Evolutionary conservation across 2,888 invertebrate species (phyloP), one percentile per base, ranked within the genome.

Genomic region (Stramonita haemastoma): DNA sequence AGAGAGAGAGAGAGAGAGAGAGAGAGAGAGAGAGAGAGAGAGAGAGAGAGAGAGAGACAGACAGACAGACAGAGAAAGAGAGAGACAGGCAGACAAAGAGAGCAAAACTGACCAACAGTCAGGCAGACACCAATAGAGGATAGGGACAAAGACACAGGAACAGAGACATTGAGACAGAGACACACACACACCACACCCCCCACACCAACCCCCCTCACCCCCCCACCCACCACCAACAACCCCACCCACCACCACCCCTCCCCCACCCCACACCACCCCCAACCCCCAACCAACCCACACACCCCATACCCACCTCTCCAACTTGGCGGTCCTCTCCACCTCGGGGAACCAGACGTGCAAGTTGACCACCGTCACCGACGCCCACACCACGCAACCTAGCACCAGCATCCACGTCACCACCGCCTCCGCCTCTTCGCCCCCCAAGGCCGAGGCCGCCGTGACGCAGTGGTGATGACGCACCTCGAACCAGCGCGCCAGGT

Each of bases 321-420:
- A 98, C 46, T 98, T 97, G 0, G 99, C 99, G 94, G 99, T 97
- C 97, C 99, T 97, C 96, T 99, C 99, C 94, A 98, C 98, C 96
- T 99, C 98, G 6, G 99, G 99, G 0, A 98, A 98, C 99, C 99
- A 99, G 91, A 99, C 98, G 94, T 99, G 99, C 98, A 11, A 96
- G 0, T 99, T 99, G 89, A 99, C 98, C 99, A 99, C 98, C 0
- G 98, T 98, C 96, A 99, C 98, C 0, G 98, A 98, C 8, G 99
- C 96, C 84, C 99, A 96, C 98, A 99, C 98, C 46, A 91, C 89
- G 15, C 73, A 87, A 1, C 89, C 87, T 26, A 89, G 32, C 6
- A 86, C 85, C 34, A 89, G 34, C 66, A 85, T 32, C 34, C 86
- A n/a, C 36, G 81, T 57, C 57, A 89, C 36, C 36, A 83, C 57